Base-by-base conservation (phyloP, 2,888 invertebrate species). In the Trypoxylon attenuatum region DNA sequence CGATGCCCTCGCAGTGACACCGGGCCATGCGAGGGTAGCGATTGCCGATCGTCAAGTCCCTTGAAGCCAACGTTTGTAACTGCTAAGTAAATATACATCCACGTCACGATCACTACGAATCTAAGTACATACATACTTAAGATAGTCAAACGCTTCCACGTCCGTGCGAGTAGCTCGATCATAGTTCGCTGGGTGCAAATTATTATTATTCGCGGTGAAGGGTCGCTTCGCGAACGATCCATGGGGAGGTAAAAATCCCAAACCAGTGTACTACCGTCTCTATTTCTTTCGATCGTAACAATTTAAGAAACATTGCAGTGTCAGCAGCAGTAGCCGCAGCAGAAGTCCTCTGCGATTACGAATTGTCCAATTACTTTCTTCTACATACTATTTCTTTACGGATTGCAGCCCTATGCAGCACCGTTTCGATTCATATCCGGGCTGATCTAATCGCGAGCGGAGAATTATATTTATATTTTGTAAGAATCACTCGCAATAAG, bases 391-490 rank as follows among this genome's bases (percentile, higher is more conserved):
- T 46, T 39, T 23, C 54, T 45, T 46, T 25, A 27, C 16, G 6
- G 27, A 27, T 45, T 46, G 51, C 61, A 65, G 51, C 55, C 38
- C 38, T 61, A 51, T 61, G 42, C 51, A 22, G 2, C 29, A 56
- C 45, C 54, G 42, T 42, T 53, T 52, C 46, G 51, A 56, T 39
- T 19, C 46, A 50, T 29, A 27, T 46, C 46, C 8, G n/a, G 27
- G 54, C 54, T 6, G 38, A 21, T 55, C 46, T 15, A 59, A n/a
- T 18, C 8, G 50, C 21, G 56, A 59, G n/a, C 47, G 55, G 53
- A 43, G 49, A 63, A 68, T 75, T 70, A 76, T 76, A 76, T 65
- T 76, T 57, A 71, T 65, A 69, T 73, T 75, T 76, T 75, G 50
- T 75, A 76, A 75, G 46, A 53, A 8, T 55, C 56, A 50, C 47